Evolutionary conservation across 1,140 invertebrate species (phyloP).

Genomic region (Fopius arisanus): DNA sequence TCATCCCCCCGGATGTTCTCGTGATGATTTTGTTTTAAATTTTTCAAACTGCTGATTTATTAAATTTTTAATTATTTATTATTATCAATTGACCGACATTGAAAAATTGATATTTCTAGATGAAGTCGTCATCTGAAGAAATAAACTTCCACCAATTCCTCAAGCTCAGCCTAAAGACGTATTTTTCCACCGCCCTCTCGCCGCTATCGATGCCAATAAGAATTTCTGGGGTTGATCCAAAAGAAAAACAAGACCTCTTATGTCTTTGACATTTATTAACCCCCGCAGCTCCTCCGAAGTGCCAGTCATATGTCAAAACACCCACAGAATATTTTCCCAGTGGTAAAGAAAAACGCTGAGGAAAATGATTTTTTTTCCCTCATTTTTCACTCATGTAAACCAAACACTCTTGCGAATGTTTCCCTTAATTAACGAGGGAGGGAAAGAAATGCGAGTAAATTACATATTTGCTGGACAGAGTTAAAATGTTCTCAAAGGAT

Average conservation of each 20-base stretch:
- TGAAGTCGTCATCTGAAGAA: background rate
- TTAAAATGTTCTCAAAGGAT: slow-evolving; percentile 23
- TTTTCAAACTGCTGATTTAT: no score
- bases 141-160: background rate
- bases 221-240: background rate
- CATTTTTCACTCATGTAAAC: background rate
- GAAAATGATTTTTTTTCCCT: background rate
- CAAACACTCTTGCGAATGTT: slow-evolving; percentile 4
- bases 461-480: slow-evolving; percentile 29
- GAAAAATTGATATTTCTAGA: no score
- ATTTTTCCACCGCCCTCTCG: background rate
- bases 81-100: no score
- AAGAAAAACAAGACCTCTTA: background rate
- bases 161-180: background rate
- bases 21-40: no score
- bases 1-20: no score
- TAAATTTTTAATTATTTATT: no score
- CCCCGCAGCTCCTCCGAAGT: background rate
- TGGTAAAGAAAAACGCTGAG: background rate
- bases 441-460: slow-evolving; percentile 23
- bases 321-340: background rate
- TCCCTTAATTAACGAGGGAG: slow-evolving; percentile 1
- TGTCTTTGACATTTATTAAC: background rate
- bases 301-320: background rate
- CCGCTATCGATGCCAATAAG: slow-evolving; percentile 1